A percentile compares a stretch with the other conserved stretches of the same genome.
These are phyloP conservation scores for Phodopus roborovskii DNA, from an alignment of 2,113 vertebrate genomes.

Conservation along the genomic window DNA sequence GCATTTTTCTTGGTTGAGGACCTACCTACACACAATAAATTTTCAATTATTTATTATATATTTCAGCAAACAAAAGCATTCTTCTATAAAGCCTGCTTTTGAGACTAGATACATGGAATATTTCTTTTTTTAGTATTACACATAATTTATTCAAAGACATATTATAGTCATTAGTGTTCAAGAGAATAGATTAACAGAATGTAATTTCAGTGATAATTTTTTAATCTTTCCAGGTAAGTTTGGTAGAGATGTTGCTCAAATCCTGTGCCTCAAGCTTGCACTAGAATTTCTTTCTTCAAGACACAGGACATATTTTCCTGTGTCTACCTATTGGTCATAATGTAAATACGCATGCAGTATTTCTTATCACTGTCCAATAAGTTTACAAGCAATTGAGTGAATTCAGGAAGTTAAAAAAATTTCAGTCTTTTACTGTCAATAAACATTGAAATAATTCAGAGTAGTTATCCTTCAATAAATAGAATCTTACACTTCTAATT, in stretches of 20 bases:
- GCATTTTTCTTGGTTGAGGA: neutral
- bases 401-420: neutral
- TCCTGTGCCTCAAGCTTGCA: neutral
- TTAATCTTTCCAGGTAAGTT: neutral
- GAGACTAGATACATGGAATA: neutral
- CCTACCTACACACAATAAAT: neutral
- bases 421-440: neutral
- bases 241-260: neutral
- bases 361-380: neutral
- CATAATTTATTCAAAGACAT: too few species aligned
- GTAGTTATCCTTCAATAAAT: neutral
- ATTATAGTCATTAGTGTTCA: neutral
- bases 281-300: neutral
- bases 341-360: neutral
- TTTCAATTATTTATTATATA: neutral
- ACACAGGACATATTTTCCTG: neutral
- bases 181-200: neutral
- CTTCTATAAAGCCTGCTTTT: neutral
- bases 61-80: constrained; percentile 32
- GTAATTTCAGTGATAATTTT: constrained; percentile 49
- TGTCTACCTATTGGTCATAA: neutral
- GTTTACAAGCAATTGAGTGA: neutral
- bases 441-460: constrained; percentile 1
- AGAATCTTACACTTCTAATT: neutral
- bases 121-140: too few species aligned